These are phyloP conservation scores for Eupithecia abbreviata DNA, from an alignment of 2,888 invertebrate genomes.

Conservation along the genomic window DNA sequence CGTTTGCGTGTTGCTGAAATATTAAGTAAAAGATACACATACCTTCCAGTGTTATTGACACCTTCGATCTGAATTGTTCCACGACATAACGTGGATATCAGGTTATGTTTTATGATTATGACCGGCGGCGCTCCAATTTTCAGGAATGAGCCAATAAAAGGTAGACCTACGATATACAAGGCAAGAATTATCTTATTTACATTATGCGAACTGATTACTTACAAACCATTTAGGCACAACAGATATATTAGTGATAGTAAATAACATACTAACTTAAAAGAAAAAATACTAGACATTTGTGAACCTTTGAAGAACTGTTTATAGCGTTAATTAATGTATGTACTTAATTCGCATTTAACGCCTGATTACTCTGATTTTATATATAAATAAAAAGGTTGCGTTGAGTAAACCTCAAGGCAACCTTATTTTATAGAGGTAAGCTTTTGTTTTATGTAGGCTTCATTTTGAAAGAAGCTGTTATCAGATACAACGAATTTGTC, in stretches of 20 bases:
- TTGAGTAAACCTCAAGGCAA: background rate
- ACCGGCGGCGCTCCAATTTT: background rate
- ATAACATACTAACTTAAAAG: too few relatives aligned
- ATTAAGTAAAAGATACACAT: background rate
- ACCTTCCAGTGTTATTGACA: background rate
- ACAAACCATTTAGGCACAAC: background rate
- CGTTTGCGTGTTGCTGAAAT: background rate
- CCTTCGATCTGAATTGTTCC: background rate
- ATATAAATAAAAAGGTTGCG: background rate
- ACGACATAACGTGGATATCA: background rate
- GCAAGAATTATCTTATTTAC: background rate
- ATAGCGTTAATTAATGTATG: too few relatives aligned
- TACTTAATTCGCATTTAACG: background rate
- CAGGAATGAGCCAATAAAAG: background rate
- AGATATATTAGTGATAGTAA: background rate
- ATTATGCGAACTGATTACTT: background rate
- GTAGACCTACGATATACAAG: background rate
- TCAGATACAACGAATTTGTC: background rate
- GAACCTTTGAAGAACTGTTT: background rate
- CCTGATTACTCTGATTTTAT: background rate
- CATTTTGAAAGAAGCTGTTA: background rate
- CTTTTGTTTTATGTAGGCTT: background rate
- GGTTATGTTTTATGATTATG: background rate
- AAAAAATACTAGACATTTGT: background rate
- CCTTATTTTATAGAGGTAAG: background rate